phyloP scores from a whole-genome alignment of 1,140 invertebrate species.

The Drosophila tani region DNA sequence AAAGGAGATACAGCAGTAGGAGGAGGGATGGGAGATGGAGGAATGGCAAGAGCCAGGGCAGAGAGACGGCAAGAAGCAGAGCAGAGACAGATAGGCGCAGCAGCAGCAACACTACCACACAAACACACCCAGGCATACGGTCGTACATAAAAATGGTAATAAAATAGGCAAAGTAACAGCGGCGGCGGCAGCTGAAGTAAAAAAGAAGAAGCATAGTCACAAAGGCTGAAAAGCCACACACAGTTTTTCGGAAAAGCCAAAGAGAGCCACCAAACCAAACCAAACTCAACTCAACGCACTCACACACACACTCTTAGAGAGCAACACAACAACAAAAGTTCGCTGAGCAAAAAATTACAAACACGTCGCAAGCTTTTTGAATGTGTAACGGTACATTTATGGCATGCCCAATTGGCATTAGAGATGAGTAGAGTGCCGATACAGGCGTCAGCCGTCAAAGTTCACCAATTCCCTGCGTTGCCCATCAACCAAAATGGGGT shows the following conservation, averaged over 20 bases:
- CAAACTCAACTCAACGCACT: slow-evolving; percentile 24
- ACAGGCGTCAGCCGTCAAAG: not conserved
- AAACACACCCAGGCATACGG: slow-evolving; percentile 10
- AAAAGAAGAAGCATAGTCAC: slow-evolving; percentile 29
- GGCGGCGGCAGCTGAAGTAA: slow-evolving; percentile 27
- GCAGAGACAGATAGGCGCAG: slow-evolving; percentile 58
- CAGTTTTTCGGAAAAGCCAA: slow-evolving; percentile 53
- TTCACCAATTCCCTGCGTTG: not conserved
- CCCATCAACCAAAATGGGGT: not conserved
- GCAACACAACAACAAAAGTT: slow-evolving; percentile 48
- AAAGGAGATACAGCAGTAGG: slow-evolving; percentile 35
- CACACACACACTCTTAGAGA: slow-evolving; percentile 35
- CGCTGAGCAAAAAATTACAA: slow-evolving; percentile 62
- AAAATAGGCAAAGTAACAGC: slow-evolving; percentile 67
- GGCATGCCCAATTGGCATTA: slow-evolving; percentile 58
- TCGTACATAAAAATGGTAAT: slow-evolving; percentile 60
- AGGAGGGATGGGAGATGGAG: slow-evolving; percentile 2
- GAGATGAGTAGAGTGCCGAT: slow-evolving; percentile 41
- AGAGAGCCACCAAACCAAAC: slow-evolving; percentile 33
- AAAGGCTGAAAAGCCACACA: slow-evolving; percentile 45
- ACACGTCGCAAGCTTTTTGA: slow-evolving; percentile 64
- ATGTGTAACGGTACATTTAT: slow-evolving; percentile 78
- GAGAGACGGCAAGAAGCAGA: slow-evolving; percentile 34
- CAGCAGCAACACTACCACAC: slow-evolving; percentile 36
- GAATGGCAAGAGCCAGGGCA: not conserved